Evolutionary conservation across 37 sponge, comb jelly and placozoan species (phyloP).

Genomic region (Agelas oroides): DNA sequence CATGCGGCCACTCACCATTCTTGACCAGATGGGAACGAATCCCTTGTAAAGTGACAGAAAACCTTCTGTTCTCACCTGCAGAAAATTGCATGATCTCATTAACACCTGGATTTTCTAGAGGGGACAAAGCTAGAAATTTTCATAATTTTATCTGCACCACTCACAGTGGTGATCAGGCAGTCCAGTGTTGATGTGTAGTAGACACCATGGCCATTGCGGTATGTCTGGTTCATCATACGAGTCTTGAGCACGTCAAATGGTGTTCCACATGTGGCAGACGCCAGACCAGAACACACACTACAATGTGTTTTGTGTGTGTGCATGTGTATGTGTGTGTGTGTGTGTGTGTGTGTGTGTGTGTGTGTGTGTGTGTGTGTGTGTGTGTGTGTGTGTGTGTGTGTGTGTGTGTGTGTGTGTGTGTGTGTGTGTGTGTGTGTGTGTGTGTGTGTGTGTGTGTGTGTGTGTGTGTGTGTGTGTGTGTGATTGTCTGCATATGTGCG

Average conservation of each 20-base stretch:
- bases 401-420: constrained; percentile 10
- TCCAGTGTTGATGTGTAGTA: constrained; percentile 65
- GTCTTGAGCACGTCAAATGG: constrained; percentile 93
- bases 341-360: neutral
- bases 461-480: neutral
- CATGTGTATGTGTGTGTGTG: neutral
- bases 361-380: neutral
- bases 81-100: neutral
- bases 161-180: constrained; percentile 74
- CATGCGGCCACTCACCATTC: constrained; percentile 90
- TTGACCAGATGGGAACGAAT: constrained; percentile 84
- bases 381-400: constrained; percentile 15
- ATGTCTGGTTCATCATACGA: constrained; percentile 92
- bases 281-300: constrained; percentile 72
- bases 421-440: neutral
- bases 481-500: neutral
- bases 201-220: constrained; percentile 40
- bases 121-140: no score
- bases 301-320: neutral
- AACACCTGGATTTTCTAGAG: no score
- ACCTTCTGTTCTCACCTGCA: constrained; percentile 84
- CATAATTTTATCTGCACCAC: neutral
- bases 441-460: neutral
- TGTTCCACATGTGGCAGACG: constrained; percentile 71
- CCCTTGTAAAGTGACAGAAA: constrained; percentile 86